Evolutionary conservation across 2,113 vertebrate species (phyloP).

Genomic region (Oryzias woworae): DNA sequence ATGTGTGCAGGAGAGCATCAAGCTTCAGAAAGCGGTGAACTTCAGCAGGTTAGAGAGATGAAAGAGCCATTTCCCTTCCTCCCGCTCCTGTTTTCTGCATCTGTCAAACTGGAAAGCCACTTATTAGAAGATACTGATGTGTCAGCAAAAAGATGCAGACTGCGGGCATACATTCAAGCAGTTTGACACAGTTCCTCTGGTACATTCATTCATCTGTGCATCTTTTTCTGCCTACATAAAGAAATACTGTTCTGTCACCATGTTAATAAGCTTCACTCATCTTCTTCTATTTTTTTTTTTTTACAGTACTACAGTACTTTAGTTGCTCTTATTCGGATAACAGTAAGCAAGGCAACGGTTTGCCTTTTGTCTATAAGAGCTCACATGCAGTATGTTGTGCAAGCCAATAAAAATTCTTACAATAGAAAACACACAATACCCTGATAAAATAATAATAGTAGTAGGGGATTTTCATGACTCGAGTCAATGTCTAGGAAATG

Average conservation of each 20-base stretch:
- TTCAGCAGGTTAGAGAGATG: conserved; percentile 46
- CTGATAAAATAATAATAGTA: too few relatives aligned
- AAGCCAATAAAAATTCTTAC: too few relatives aligned
- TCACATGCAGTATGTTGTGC: too few relatives aligned
- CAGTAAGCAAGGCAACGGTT: conserved; percentile 4
- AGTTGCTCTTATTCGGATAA: conserved; percentile 34
- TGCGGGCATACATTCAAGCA: conserved; percentile 28
- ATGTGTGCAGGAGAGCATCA: conserved; percentile 27
- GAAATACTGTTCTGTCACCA: conserved; percentile 2
- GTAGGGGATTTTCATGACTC: too few relatives aligned
- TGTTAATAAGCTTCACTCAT: conserved; percentile 17
- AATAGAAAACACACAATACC: too few relatives aligned
- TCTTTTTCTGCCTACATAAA: conserved; percentile 5
- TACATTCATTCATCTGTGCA: conserved; percentile 11
- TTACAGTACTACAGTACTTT: conserved; percentile 7
- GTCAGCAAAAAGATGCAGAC: conserved; percentile 54
- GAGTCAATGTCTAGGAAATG: too few relatives aligned
- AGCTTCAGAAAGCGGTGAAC: conserved; percentile 30
- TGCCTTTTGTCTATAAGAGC: not conserved
- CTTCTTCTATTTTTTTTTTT: conserved; percentile 22
- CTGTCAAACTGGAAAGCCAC: conserved; percentile 34
- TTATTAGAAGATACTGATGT: conserved; percentile 56
- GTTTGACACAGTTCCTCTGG: conserved; percentile 13
- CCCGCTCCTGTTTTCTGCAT: not conserved
- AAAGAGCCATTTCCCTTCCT: conserved; percentile 16